phyloP scores from a whole-genome alignment of 2,797 vertebrate genomes.

The Poecilia gillii region DNA sequence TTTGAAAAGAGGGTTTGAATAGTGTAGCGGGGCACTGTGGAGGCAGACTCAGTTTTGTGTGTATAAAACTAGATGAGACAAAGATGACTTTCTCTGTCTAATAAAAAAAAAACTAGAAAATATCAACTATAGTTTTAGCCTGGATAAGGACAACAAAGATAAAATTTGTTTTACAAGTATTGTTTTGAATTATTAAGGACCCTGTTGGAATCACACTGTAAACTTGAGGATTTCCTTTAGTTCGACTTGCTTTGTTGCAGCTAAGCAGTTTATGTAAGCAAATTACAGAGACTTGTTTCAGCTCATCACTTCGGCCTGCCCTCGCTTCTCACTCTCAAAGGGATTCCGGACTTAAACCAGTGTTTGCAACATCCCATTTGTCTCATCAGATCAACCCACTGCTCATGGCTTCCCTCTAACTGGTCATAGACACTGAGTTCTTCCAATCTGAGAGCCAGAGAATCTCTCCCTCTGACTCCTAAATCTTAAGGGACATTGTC shows the following conservation, averaged over 20 bases:
- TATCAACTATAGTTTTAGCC: background rate
- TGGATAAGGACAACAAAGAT: background rate
- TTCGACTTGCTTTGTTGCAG: constrained; percentile 13
- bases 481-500: constrained; percentile 73
- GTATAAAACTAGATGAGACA: background rate
- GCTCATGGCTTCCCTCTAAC: constrained; percentile 45
- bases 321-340: constrained; percentile 33
- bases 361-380: constrained; percentile 52
- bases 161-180: background rate
- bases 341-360: constrained; percentile 35
- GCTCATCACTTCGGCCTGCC: constrained; percentile 25
- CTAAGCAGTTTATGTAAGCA: constrained; percentile 30
- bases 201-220: constrained; percentile 9
- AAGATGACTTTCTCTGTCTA: background rate
- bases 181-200: background rate
- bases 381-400: constrained; percentile 56
- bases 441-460: constrained; percentile 38
- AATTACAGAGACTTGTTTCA: constrained; percentile 38
- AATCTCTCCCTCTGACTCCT: constrained; percentile 48
- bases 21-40: background rate
- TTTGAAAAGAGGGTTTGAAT: background rate
- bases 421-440: constrained; percentile 45
- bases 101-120: background rate
- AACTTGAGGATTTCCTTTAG: constrained; percentile 18
- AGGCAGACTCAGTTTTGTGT: background rate